Evolutionary conservation across 2,797 vertebrate species (phyloP), one percentile per base, ranked within the genome.

Genomic region (Halcyon chelicuti): DNA sequence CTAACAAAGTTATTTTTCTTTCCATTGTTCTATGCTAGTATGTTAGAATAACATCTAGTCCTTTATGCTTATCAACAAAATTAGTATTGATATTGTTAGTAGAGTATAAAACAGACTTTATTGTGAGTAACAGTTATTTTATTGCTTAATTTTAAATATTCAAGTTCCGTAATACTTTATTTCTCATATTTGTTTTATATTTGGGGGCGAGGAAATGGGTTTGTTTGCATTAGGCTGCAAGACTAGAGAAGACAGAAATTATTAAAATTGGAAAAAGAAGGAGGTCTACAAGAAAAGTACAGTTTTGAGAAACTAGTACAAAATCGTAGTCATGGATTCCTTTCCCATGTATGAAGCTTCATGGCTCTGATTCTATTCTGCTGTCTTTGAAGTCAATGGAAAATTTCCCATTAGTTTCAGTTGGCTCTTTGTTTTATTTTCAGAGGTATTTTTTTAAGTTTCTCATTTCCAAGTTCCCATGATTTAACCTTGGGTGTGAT

Each of bases 391-490:
- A 94, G 71, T 81, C 28, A 93, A 90, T 62, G 72, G 73, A 91
- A 89, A 94, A 78, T 83, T 89, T 96, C 72, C 60, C 42, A 77
- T 95, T 94, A 82, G 55, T 89, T 95, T 93, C 88, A 96, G 40
- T 10, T 83, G 57, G 40, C 21, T 23, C 17, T 89, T 90, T 93
- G 74, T 84, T 88, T 95, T 73, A 88, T 88, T 90, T 94, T 93
- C 77, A 82, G 66, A 94, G 81, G 11, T 61, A 67, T 28, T 73
- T 96, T 87, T 81, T 47, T 44, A 86, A 92, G n/a, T 74, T 90
- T 89, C 46, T 25, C 49, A 42, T 89, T 96, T 94, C 18, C 29
- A 95, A 47, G 75, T 93, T 93, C 52, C 54, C 61, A 47, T 61
- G 61, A 90, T 92, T 80, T 85, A 88, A 88, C 65, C 58, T 94